Evolutionary conservation across 2,888 invertebrate genomes (phyloP).

Genomic region (Latrodectus elegans): DNA sequence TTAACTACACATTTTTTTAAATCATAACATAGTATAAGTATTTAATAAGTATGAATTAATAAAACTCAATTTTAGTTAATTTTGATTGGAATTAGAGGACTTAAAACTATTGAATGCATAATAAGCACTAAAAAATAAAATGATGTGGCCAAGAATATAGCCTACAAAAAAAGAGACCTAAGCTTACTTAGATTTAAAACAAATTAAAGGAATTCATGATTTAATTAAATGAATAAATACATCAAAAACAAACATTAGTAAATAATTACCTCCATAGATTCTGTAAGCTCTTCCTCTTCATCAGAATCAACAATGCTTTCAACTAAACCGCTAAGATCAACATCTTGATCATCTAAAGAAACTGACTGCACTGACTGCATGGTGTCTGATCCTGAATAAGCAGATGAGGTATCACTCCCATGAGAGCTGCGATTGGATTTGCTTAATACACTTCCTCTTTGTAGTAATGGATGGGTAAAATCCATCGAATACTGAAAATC

Average conservation of each 20-base stretch:
- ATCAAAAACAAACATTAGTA: neutral
- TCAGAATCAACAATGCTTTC: conserved; percentile 97
- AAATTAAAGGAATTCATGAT: no score
- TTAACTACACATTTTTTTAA: no score
- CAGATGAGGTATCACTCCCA: conserved; percentile 95
- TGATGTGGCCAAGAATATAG: no score
- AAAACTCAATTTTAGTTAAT: no score
- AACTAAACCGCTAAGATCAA: conserved; percentile 92
- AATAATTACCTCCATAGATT: conserved; percentile 74
- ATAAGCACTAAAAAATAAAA: no score
- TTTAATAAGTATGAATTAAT: no score
- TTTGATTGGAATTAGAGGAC: no score
- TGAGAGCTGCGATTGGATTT: conserved; percentile 85
- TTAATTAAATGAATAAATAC: no score
- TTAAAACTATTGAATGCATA: no score
- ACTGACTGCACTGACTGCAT: conserved; percentile 89
- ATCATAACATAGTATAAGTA: no score
- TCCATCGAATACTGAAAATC: conserved; percentile 60
- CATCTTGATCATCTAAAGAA: conserved; percentile 81
- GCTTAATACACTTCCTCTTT: conserved; percentile 82
- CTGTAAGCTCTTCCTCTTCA: conserved; percentile 93
- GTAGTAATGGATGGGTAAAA: conserved; percentile 66
- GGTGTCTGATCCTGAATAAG: conserved; percentile 96
- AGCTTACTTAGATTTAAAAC: no score
- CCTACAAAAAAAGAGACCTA: no score